These are phyloP conservation scores for Xanthostigma xanthostigma DNA, from an alignment of 2,888 invertebrate genomes.

Conservation along the genomic window DNA sequence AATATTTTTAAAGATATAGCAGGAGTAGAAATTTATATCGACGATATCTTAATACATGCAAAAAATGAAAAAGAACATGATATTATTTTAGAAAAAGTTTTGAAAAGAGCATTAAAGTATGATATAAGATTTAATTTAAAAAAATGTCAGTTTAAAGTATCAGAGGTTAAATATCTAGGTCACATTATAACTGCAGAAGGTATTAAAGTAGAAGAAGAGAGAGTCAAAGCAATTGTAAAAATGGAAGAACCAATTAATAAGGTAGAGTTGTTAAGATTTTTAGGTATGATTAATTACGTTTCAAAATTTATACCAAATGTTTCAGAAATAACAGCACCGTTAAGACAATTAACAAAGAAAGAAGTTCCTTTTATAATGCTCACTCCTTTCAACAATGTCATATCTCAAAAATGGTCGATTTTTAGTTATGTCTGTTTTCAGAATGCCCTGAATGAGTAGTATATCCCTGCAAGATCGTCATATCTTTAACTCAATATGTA, in stretches of 20 bases:
- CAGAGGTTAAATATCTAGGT: neutral
- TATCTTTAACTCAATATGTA: no score
- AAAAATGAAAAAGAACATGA: slow-evolving; percentile 9
- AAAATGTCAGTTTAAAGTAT: no score
- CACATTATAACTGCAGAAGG: slow-evolving; percentile 8
- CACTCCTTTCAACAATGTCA: no score
- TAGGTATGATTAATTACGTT: slow-evolving; percentile 9
- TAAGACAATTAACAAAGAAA: slow-evolving; percentile 8
- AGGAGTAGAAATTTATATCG: slow-evolving; percentile 11
- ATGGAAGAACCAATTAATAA: slow-evolving; percentile 8
- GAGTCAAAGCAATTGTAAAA: slow-evolving; percentile 9
- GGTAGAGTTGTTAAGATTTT: slow-evolving; percentile 9
- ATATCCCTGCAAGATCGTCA: no score
- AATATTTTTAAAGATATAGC: slow-evolving; percentile 6
- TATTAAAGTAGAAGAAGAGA: slow-evolving; percentile 5
- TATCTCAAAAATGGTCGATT: no score
- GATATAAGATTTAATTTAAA: slow-evolving; percentile 1
- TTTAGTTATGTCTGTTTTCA: no score
- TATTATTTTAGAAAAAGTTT: slow-evolving; percentile 10
- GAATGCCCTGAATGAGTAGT: no score
- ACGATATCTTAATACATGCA: slow-evolving; percentile 12
- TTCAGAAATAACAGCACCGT: slow-evolving; percentile 5
- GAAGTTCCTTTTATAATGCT: neutral
- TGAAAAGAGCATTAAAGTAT: slow-evolving; percentile 10
- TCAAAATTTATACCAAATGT: slow-evolving; percentile 9